phyloP scores from a whole-genome alignment of 2,888 invertebrate genomes.

The Cataglyphis altisquamis region DNA sequence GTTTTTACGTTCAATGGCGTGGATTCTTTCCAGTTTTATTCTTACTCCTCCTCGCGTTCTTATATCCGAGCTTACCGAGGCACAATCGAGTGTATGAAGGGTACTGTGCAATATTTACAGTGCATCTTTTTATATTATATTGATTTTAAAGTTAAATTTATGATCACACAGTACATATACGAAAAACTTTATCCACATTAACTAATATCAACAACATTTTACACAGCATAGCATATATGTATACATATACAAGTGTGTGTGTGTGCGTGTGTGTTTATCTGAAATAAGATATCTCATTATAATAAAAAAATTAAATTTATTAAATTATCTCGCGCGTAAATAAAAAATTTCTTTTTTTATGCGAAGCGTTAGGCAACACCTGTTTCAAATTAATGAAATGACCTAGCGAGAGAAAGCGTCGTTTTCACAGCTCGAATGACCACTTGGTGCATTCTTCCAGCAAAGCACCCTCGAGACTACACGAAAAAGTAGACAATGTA shows the following conservation, averaged over 20 bases:
- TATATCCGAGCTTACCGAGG: not conserved
- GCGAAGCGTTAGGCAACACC: constrained; percentile 4
- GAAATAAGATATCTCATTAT: not conserved
- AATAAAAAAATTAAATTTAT: constrained; percentile 2
- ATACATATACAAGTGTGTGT: not conserved
- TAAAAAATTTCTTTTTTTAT: not conserved
- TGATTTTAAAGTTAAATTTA: constrained; percentile 5
- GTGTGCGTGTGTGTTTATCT: not conserved
- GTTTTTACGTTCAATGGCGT: not conserved
- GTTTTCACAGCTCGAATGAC: constrained; percentile 42
- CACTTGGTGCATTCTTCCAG: constrained; percentile 35
- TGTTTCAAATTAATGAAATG: constrained; percentile 48
- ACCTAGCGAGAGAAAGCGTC: constrained; percentile 32
- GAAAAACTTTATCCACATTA: constrained; percentile 25
- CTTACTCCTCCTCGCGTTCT: not conserved
- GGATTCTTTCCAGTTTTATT: constrained; percentile 2
- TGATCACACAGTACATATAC: too few relatives aligned
- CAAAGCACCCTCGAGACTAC: not conserved
- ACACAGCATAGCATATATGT: not conserved
- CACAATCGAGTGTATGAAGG: not conserved
- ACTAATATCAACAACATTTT: constrained; percentile 6
- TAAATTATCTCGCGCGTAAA: not conserved
- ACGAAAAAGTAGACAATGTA: constrained; percentile 35
- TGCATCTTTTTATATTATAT: constrained; percentile 10
- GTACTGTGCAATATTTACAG: not conserved